Evolutionary conservation across 2,888 invertebrate genomes (phyloP).

Genomic region (Himalopsyche anomala): DNA sequence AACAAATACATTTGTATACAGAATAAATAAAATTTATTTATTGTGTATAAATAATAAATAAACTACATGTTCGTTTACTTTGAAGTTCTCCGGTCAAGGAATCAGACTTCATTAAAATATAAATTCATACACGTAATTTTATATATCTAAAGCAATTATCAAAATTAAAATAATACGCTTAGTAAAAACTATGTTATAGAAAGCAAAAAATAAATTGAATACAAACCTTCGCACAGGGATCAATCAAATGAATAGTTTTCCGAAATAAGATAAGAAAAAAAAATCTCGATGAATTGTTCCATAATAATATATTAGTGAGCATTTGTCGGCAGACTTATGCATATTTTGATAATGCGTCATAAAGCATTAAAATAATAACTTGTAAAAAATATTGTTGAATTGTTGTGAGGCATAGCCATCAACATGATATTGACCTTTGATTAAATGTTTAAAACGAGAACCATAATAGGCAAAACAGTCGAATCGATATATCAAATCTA

Average conservation of each 20-base stretch:
- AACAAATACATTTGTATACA: no score
- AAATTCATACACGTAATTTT: no score
- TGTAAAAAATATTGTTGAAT: slow-evolving; percentile 24
- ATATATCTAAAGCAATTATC: no score
- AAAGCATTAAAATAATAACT: slow-evolving; percentile 38
- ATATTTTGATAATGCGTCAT: slow-evolving; percentile 38
- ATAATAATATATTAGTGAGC: slow-evolving; percentile 21
- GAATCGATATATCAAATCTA: slow-evolving; percentile 58
- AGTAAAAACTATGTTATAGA: not conserved
- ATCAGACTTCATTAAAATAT: no score
- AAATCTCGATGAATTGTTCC: slow-evolving; percentile 2
- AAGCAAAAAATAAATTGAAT: not conserved
- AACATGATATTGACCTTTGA: slow-evolving; percentile 59
- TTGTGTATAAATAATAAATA: no score
- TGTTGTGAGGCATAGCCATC: slow-evolving; percentile 40
- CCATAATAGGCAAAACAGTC: slow-evolving; percentile 46
- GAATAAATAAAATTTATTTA: no score
- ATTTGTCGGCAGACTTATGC: slow-evolving; percentile 39
- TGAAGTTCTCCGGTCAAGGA: no score
- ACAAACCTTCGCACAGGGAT: not conserved
- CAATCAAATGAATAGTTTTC: slow-evolving; percentile 12
- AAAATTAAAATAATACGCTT: not conserved
- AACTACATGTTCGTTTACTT: no score
- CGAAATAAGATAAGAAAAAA: slow-evolving; percentile 30
- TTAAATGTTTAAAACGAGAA: slow-evolving; percentile 27